Evolutionary conservation across 2,888 invertebrate species (phyloP), one percentile per base, ranked within the genome.

Genomic region (Leptura quadrifasciata): DNA sequence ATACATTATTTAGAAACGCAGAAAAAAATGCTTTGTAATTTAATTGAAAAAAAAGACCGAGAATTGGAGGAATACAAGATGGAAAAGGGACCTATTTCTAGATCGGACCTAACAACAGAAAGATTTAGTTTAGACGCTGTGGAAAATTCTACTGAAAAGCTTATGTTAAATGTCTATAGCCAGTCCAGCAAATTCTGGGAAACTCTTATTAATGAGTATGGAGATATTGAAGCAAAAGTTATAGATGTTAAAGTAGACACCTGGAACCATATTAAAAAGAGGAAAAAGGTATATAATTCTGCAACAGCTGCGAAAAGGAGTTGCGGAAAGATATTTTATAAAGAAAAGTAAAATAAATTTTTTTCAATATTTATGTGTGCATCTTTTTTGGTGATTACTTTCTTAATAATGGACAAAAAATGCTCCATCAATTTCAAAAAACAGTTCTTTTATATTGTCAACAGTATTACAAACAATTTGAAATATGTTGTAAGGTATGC

Each of bases 51-150:
- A 74, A 93, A 93, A 84, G 92, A 93, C 83, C 88, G 87, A 73
- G 92, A 92, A 86, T 90, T 93, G 74, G 88, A 89, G 67, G 91
- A 91, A 81, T 92, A 91, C 82, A 90, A 90, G 83, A 85, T 89
- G 76, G 90, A 91, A 85, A 90, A 90, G 74, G 90, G 90, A 55
- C 86, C 88, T 78, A 90, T 91, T 79, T 88, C 89, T 39, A 86
- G 91, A 80, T 88, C 82, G 79, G 85, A 86, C 63, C 78, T 88
- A 71, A 82, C 85, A 75, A 89, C 89, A 10, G 85, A 86, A 76
- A 86, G 82, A 80, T 89, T 88, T 83, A 81, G 86, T 74, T 78
- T 81, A 31, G 76, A 79, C n/a, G 18, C 18, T n/a, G 9, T 83
- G 52, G 58, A 76, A 21, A 75, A 58, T 20, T 68, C 78, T 17